Conservation (phyloP, 64 coral and sea anemone species). For the Hydrozoanthus tunicans region DNA sequence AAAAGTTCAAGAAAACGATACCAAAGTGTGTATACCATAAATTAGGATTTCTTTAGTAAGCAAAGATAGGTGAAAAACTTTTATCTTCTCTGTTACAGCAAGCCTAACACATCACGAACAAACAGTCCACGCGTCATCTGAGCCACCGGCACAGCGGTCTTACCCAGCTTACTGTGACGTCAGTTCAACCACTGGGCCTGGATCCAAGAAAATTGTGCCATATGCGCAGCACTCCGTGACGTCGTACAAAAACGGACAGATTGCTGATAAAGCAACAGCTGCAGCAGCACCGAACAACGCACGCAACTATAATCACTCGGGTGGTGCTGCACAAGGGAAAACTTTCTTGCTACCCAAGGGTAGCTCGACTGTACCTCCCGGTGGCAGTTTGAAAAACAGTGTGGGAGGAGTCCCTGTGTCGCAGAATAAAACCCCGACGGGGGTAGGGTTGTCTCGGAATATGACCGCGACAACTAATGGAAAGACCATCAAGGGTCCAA, state of each 20-base stretch:
- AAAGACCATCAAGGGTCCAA: slow-evolving; percentile 56
- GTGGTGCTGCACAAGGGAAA: slow-evolving; percentile 40
- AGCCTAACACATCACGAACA: slow-evolving; percentile 98
- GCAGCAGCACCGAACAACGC: slow-evolving; percentile 46
- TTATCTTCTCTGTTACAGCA: slow-evolving; percentile 49
- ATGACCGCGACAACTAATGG: slow-evolving; percentile 53
- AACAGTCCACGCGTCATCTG: slow-evolving; percentile 83
- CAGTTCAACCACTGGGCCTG: slow-evolving; percentile 83
- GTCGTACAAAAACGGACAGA: slow-evolving; percentile 94
- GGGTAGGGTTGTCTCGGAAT: slow-evolving; percentile 29
- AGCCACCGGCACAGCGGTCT: slow-evolving; percentile 84
- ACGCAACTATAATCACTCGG: slow-evolving; percentile 53
- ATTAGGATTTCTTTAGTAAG: too few species aligned
- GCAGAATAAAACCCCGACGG: slow-evolving; percentile 33
- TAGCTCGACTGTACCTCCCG: slow-evolving; percentile 12
- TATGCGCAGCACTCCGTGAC: slow-evolving; percentile 99
- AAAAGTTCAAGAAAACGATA: too few species aligned
- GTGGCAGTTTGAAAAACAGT: slow-evolving; percentile 19
- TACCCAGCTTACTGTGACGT: slow-evolving; percentile 99
- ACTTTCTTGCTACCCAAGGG: slow-evolving; percentile 83
- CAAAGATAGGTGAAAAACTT: too few species aligned
- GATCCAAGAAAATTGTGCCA: slow-evolving; percentile 92
- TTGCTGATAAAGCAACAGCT: slow-evolving; percentile 38
- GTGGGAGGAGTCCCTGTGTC: slow-evolving; percentile 30
- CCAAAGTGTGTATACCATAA: too few species aligned